Conservation (phyloP, 2,113 vertebrate genomes). For the Erythrocebus patas region DNA sequence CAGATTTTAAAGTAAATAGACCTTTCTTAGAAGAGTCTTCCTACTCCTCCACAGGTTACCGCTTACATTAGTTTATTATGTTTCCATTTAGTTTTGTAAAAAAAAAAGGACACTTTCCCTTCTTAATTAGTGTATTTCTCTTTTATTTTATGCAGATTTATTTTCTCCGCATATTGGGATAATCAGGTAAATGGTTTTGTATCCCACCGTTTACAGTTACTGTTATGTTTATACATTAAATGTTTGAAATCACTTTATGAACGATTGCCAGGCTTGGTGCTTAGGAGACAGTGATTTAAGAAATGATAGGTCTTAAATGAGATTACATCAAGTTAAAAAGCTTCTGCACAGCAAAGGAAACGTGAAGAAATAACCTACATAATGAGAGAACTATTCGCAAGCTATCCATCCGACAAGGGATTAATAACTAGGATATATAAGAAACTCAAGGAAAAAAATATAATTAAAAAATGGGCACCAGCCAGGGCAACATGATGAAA, state of each 20-base stretch:
- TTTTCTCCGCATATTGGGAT: neutral
- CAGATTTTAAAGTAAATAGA: neutral
- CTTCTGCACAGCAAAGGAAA: neutral
- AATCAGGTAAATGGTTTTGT: neutral
- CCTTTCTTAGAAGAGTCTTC: neutral
- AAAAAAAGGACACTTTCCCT: neutral
- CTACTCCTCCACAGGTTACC: neutral
- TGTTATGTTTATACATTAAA: neutral
- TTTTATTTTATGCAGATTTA: neutral
- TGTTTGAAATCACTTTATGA: constrained; percentile 24
- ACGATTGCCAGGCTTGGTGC: neutral
- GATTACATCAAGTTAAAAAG: neutral
- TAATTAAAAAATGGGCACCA: neutral
- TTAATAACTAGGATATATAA: no score
- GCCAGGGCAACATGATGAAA: no score
- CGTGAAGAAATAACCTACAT: neutral
- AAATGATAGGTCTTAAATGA: neutral
- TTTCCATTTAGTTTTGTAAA: neutral
- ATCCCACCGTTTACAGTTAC: neutral
- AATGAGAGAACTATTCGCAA: neutral
- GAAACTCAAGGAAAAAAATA: neutral
- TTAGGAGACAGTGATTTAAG: neutral
- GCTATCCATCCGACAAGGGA: no score
- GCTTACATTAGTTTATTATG: neutral
- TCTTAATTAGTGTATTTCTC: neutral